Percentiles rank a stretch among this genome's conserved stretches.
Conservation (phyloP, 1,140 invertebrate genomes). For the Dinothrombium tinctorium region DNA sequence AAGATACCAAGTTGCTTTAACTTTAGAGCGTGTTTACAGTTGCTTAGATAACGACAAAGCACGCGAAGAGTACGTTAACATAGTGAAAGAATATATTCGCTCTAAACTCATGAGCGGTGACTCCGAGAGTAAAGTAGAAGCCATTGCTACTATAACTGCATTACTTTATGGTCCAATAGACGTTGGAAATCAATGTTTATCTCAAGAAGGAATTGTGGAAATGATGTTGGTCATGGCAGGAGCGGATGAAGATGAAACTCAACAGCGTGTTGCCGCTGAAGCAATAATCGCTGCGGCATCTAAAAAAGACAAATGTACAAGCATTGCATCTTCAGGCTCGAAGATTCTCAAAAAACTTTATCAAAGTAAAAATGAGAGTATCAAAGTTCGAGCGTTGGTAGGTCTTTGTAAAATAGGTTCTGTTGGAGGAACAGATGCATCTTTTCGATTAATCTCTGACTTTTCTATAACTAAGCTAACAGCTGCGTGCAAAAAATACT, state of each 20-base stretch:
- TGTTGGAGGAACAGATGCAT: conserved; percentile 83
- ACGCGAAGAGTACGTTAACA: conserved; percentile 43
- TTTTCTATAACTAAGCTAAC: conserved; percentile 79
- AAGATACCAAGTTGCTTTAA: conserved; percentile 59
- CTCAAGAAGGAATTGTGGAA: conserved; percentile 72
- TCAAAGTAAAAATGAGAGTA: conserved; percentile 64
- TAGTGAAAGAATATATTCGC: conserved; percentile 62
- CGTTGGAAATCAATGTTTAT: conserved; percentile 73
- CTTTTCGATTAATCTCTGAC: conserved; percentile 75
- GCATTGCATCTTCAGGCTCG: conserved; percentile 70
- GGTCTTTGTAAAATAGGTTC: conserved; percentile 92
- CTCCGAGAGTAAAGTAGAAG: conserved; percentile 68
- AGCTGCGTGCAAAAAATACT: conserved; percentile 52
- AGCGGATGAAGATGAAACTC: conserved; percentile 46
- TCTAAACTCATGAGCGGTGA: conserved; percentile 59
- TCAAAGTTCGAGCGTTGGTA: conserved; percentile 61
- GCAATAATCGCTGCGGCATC: conserved; percentile 85
- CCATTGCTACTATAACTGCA: conserved; percentile 65
- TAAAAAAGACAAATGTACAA: conserved; percentile 86
- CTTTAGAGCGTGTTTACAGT: conserved; percentile 65
- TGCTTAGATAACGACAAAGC: conserved; percentile 77
- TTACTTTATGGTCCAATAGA: conserved; percentile 74
- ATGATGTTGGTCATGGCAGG: conserved; percentile 94
- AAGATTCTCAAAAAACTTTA: conserved; percentile 85
- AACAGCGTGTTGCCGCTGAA: conserved; percentile 83